Evolutionary conservation across 2,113 vertebrate genomes (phyloP), one percentile per base, ranked within the genome.

Genomic region (Sclerurus mexicanus): DNA sequence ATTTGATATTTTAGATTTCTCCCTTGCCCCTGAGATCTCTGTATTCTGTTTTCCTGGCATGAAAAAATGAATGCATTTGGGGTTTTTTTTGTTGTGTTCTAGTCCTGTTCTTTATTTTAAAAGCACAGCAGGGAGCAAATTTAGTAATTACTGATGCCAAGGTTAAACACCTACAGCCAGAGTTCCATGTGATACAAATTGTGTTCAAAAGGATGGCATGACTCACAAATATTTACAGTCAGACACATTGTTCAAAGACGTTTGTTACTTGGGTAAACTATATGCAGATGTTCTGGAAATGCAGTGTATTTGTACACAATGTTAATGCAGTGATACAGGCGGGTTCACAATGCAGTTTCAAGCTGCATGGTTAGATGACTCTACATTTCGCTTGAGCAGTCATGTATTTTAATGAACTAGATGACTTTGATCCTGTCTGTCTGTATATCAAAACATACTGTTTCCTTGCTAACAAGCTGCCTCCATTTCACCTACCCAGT

Each of bases 161-260:
- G 92, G 93, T 89, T 91, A 73, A 74, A 95, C 91, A 97, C 85
- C 92, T 96, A 96, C 92, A 94, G 85, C 87, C 95, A 79, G 89
- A 66, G 37, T 94, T 94, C 90, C 74, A 73, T 46, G 72, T 56
- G 72, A 95, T 89, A 90, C 40, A 96, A 97, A 96, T 90, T 96
- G 88, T 94, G 87, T 96, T 98, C 85, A 86, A 46, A 96, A 80
- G 86, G 90, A 90, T 85, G 77, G 69, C 78, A 42, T 81, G 46
- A 85, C 81, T 97, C 83, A 93, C 91, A 94, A 97, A 97, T 98
- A 97, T 97, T 93, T 97, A 95, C 96, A 95, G 83, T 90, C 81
- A 93, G 94, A 82, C 93, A 94, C 63, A 95, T 90, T 90, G 88
- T 94, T 92, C 93, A 79, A 87, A 97, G 77, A n/a, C 17, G 2